Base-by-base conservation (phyloP, 2,113 vertebrate genomes). In the Girardinichthys multiradiatus region DNA sequence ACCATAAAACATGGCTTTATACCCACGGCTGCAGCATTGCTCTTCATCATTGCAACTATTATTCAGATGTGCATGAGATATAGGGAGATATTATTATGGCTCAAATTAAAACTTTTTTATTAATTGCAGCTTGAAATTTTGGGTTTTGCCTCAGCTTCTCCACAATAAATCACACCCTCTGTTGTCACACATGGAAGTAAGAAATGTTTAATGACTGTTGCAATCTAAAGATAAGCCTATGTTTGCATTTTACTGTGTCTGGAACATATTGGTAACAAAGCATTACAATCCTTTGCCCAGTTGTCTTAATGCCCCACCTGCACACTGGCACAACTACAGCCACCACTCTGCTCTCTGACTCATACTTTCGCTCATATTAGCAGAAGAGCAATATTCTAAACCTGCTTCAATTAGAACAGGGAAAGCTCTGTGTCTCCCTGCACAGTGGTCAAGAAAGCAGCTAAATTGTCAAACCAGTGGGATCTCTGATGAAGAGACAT, bases 401-500 rank as follows among this genome's bases (percentile, higher is more conserved):
- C 81, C 91, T 79, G 83, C 71, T 89, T 90, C 91, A 89, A 93
- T 93, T 91, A 85, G 89, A 78, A 68, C 3, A 78, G 33, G 71
- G 86, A 80, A 88, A 82, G 82, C 76, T 76, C 66, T 37, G 82
- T 57, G n/a, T 81, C 78, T 79, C 76, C 76, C 54, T 57, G 76
- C 65, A 59, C 81, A 83, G 82, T 86, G 84, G 87, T 86, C 70
- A 35, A 81, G 77, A 89, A 84, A 86, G 85, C 69, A 37, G 81
- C 82, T 89, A 84, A 86, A 89, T 80, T 84, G 80, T 85, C 72
- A 64, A 64, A 72, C 84, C 85, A 85, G 85, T 75, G 39, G 88
- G 82, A 86, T 73, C 70, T 82, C 68, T 87, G 84, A 90, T 87
- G 81, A 83, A 76, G 77, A 59, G 72, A 65, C 13, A 4, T 72